Percentiles rank a stretch among this genome's conserved stretches.
These are phyloP conservation scores for Anoplopoma fimbria DNA, from an alignment of 2,113 vertebrate genomes.

Conservation along the genomic window DNA sequence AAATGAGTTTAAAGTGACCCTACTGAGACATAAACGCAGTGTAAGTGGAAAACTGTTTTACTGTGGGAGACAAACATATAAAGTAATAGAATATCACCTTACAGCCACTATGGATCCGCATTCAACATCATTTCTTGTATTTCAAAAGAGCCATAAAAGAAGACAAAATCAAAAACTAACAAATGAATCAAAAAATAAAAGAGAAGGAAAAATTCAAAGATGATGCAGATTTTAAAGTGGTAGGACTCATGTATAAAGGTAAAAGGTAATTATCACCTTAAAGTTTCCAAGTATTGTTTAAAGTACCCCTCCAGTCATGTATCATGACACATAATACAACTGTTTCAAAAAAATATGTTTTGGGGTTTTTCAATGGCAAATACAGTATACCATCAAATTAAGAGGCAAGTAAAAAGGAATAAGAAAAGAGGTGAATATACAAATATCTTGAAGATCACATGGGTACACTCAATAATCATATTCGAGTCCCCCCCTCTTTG, in stretches of 20 bases:
- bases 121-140: not conserved
- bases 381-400: too few species aligned
- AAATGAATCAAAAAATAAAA: too few species aligned
- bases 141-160: not conserved
- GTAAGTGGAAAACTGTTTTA: not conserved
- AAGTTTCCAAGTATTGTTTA: not conserved
- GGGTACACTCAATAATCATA: too few species aligned
- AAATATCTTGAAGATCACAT: too few species aligned
- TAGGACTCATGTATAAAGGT: too few species aligned
- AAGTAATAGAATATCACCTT: not conserved
- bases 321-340: too few species aligned
- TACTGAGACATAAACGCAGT: not conserved
- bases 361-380: too few species aligned
- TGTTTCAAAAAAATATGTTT: too few species aligned
- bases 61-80: not conserved
- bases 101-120: not conserved
- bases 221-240: not conserved
- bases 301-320: not conserved
- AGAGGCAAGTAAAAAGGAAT: too few species aligned
- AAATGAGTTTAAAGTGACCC: not conserved
- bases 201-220: not conserved
- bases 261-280: not conserved
- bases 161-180: not conserved
- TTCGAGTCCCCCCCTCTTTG: too few species aligned
- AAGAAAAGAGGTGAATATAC: too few species aligned